Base-by-base conservation (phyloP, 2,797 vertebrate species). In the Benthosema pterotum region DNA sequence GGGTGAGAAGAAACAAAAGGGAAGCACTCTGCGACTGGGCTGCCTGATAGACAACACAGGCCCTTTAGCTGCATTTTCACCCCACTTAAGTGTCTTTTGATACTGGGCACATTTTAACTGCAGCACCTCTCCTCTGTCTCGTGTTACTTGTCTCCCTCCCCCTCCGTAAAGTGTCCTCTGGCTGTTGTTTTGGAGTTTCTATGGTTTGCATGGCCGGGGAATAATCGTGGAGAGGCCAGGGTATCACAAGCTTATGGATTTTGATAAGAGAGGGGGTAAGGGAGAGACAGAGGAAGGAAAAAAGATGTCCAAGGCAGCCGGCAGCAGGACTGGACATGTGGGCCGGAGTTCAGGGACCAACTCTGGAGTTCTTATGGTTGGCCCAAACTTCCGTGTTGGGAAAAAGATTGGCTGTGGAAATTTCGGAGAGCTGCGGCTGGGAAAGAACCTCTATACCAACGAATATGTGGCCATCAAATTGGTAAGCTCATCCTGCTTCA, bases 231-330 rank as follows among this genome's bases (percentile, higher is more conserved):
- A 99, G 97, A 98, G 93, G 95, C 96, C 97, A 84, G 97, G 97
- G 94, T 99, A 99, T 91, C 97, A 99, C 94, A 99, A 98, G 97
- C 97, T 99, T 95, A 99, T 99, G 97, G 97, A 99, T 97, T 97
- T 99, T 98, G 97, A 99, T 89, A 98, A 98, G 94, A 97, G 95
- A 96, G 97, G 96, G 92, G 96, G 95, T 89, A 99, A 97, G 93
- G 96, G 94, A 93, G 97, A 98, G 84, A 89, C 93, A 72, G 96
- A 99, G 89, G 97, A 99, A 91, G 93, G 94, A 64, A 97, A 95
- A 93, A 99, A 94, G 86, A 99, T 99, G 97, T 97, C 97, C 77
- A 98, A 97, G 89, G 84, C 95, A 52, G 89, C 93, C 63, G 90
- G 93, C 78, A 91, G 92, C 88, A 94, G 96, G 88, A 92, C 92